phyloP scores from a whole-genome alignment of 2,113 vertebrate genomes.

The Monopterus albus region DNA sequence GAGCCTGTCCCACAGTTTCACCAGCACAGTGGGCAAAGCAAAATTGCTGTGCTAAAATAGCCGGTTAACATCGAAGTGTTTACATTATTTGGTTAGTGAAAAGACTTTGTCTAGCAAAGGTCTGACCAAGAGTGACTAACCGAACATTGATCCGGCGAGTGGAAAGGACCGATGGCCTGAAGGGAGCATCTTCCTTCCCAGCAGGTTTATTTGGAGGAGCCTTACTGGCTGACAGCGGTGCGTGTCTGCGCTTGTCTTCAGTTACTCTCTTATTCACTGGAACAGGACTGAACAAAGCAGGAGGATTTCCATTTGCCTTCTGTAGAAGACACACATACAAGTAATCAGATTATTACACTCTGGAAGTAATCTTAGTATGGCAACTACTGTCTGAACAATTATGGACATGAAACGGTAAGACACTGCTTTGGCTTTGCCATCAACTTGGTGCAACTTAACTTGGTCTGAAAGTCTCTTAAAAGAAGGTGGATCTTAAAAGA shows the following conservation, averaged over 20 bases:
- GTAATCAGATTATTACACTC: neutral
- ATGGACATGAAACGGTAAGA: neutral
- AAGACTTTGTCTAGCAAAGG: too few species aligned
- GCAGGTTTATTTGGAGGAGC: conserved; percentile 45
- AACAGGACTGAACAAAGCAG: conserved; percentile 83
- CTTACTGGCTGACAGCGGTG: conserved; percentile 57
- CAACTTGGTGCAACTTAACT: conserved; percentile 33
- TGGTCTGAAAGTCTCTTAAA: conserved; percentile 74
- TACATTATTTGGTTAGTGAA: too few species aligned
- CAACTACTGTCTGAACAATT: neutral
- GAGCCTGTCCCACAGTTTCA: too few species aligned
- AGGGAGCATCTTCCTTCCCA: conserved; percentile 64
- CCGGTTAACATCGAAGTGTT: too few species aligned
- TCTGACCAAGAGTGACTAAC: conserved; percentile 68
- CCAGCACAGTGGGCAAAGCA: too few species aligned
- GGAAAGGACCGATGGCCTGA: conserved; percentile 83
- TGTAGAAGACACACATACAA: conserved; percentile 20
- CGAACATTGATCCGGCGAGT: conserved; percentile 91
- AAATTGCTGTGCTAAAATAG: too few species aligned
- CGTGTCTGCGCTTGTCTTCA: conserved; percentile 53
- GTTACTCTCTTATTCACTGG: conserved; percentile 56
- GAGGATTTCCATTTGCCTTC: conserved; percentile 64
- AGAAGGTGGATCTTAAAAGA: too few species aligned
- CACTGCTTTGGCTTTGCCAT: conserved; percentile 66
- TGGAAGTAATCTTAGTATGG: neutral